Evolutionary conservation across 1,140 invertebrate species (phyloP).

Genomic region (Bombus sylvicola): DNA sequence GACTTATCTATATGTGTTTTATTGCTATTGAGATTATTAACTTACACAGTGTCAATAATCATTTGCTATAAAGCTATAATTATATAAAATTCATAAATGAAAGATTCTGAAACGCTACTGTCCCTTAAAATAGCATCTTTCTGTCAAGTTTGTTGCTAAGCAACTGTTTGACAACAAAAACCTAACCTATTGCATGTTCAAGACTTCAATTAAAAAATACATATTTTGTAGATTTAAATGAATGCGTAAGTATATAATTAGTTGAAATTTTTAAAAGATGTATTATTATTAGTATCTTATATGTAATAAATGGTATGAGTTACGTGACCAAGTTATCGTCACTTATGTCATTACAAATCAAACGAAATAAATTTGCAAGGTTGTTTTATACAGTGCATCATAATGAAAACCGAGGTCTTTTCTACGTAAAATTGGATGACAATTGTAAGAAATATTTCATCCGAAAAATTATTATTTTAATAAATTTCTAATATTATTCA

Average conservation of each 20-base stretch:
- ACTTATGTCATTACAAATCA: neutral
- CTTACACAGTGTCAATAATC: neutral
- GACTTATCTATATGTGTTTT: neutral
- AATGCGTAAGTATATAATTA: constrained; percentile 6
- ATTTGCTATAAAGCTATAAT: neutral
- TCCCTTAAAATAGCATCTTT: neutral
- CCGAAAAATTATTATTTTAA: neutral
- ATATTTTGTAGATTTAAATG: neutral
- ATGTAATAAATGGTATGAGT: constrained; percentile 16
- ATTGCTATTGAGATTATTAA: neutral
- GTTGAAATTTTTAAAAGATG: neutral
- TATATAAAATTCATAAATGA: neutral
- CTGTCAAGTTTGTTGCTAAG: constrained; percentile 10
- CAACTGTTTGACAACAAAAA: constrained; percentile 21
- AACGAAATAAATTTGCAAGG: constrained; percentile 20
- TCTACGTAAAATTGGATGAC: constrained; percentile 64
- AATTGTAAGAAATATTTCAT: constrained; percentile 53
- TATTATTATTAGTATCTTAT: neutral
- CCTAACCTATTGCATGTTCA: neutral
- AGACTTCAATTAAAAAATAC: neutral
- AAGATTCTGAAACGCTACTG: neutral
- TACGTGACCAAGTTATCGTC: neutral
- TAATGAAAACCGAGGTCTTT: constrained; percentile 59
- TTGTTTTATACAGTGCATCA: constrained; percentile 53
- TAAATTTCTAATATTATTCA: neutral